These are phyloP conservation scores for Rattus rattus DNA, from an alignment of 2,113 vertebrate genomes.

Conservation along the genomic window DNA sequence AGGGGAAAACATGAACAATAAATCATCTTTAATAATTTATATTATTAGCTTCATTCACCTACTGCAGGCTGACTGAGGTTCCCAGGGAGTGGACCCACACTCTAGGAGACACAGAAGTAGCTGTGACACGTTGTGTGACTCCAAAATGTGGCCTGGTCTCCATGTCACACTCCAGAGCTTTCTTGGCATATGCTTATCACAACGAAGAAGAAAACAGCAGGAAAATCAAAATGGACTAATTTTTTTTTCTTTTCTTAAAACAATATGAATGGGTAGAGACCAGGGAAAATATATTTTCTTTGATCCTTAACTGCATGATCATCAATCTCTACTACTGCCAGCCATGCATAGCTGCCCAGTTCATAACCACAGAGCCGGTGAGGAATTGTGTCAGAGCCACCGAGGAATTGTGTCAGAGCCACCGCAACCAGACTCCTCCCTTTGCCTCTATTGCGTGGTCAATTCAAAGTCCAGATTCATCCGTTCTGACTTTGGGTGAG, in stretches of 20 bases:
- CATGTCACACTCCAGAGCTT: constrained; percentile 39
- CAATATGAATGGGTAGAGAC: constrained; percentile 49
- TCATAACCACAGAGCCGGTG: constrained; percentile 4
- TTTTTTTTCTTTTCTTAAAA: not conserved
- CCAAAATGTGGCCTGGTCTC: not conserved
- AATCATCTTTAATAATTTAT: not conserved
- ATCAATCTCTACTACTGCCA: constrained; percentile 66
- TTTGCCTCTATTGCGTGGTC: not conserved
- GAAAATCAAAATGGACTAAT: not conserved
- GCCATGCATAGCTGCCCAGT: not conserved
- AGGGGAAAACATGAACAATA: not conserved
- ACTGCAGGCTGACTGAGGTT: too few relatives aligned
- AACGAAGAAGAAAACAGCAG: not conserved
- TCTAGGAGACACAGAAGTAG: not conserved
- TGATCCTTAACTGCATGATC: constrained; percentile 71
- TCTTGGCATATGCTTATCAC: constrained; percentile 51
- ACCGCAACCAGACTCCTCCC: not conserved
- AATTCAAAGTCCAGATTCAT: not conserved
- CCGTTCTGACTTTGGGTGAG: not conserved
- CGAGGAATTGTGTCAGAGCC: not conserved
- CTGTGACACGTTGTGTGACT: not conserved
- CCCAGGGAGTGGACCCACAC: not conserved
- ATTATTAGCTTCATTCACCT: not conserved
- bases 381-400: not conserved
- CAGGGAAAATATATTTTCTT: constrained; percentile 66